Conservation (phyloP, 2,797 vertebrate species). For the Petrocephalus schoutedeni region DNA sequence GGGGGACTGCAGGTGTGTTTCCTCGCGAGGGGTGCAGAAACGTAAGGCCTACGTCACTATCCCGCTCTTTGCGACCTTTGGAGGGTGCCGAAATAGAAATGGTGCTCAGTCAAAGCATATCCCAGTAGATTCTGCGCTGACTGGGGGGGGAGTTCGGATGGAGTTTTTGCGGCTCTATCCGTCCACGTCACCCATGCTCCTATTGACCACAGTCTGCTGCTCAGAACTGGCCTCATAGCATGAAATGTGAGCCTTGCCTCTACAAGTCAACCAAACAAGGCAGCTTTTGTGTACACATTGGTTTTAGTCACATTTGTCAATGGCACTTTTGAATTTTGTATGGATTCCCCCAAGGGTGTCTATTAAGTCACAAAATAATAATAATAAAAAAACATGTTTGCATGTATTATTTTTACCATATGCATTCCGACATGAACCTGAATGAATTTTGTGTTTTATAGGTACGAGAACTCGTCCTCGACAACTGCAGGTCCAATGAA, state of each 20-base stretch:
- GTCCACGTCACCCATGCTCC: constrained; percentile 26
- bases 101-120: not conserved
- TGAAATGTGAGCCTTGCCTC: not conserved
- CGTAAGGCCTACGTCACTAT: not conserved
- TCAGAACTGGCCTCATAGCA: not conserved
- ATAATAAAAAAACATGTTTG: not conserved
- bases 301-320: not conserved
- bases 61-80: not conserved
- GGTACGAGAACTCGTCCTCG: constrained; percentile 87
- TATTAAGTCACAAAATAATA: not conserved
- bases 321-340: not conserved
- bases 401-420: constrained; percentile 30
- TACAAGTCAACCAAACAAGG: constrained; percentile 20
- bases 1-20: not conserved
- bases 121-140: not conserved
- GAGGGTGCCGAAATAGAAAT: not conserved
- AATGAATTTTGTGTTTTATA: constrained; percentile 42
- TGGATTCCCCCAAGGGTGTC: too few relatives aligned
- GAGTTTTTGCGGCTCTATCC: not conserved
- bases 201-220: constrained; percentile 46
- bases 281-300: constrained; percentile 29
- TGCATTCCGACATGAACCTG: constrained; percentile 20
- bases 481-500: constrained; percentile 82
- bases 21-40: not conserved
- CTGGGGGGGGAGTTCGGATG: not conserved